A percentile compares a stretch with the other conserved stretches of the same genome.
phyloP scores from a whole-genome alignment of 2,888 invertebrate genomes.

The Chaetogeoica ovagalla region DNA sequence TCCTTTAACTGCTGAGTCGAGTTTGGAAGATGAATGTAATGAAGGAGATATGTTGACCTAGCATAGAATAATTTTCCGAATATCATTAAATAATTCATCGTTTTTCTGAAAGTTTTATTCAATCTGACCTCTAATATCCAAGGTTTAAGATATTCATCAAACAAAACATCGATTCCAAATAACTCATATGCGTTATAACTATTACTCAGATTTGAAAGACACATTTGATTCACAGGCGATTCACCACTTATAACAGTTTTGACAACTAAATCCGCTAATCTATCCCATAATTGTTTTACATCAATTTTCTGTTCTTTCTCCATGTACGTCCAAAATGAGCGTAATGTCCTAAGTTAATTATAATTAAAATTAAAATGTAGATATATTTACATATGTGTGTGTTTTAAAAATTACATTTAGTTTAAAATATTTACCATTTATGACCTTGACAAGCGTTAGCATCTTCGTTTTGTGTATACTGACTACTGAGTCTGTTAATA shows the following conservation, averaged over 20 bases:
- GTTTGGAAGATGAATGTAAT: slow-evolving; percentile 79
- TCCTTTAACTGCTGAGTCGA: slow-evolving; percentile 92
- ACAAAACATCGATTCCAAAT: slow-evolving; percentile 91
- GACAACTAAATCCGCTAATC: slow-evolving; percentile 85
- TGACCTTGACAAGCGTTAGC: slow-evolving; percentile 89
- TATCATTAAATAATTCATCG: no score
- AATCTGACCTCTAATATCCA: slow-evolving; percentile 84
- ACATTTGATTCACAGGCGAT: slow-evolving; percentile 73
- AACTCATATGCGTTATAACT: slow-evolving; percentile 91
- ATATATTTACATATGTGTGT: no score
- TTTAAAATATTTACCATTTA: slow-evolving; percentile 75
- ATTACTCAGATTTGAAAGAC: slow-evolving; percentile 74
- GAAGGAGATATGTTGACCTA: slow-evolving; percentile 87
- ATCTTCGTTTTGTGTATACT: slow-evolving; percentile 87
- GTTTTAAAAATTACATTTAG: no score
- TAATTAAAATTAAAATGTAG: no score
- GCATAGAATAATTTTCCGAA: neutral
- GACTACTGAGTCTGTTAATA: slow-evolving; percentile 83
- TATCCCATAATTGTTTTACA: slow-evolving; percentile 76
- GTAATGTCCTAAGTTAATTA: slow-evolving; percentile 68
- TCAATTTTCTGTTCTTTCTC: slow-evolving; percentile 73
- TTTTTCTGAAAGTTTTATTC: no score
- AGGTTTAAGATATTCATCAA: slow-evolving; percentile 88
- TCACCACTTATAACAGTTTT: slow-evolving; percentile 92
- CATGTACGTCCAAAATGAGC: slow-evolving; percentile 78